These are phyloP conservation scores for Lepus oiostolus DNA, from an alignment of 2,797 vertebrate genomes.

Conservation along the genomic window DNA sequence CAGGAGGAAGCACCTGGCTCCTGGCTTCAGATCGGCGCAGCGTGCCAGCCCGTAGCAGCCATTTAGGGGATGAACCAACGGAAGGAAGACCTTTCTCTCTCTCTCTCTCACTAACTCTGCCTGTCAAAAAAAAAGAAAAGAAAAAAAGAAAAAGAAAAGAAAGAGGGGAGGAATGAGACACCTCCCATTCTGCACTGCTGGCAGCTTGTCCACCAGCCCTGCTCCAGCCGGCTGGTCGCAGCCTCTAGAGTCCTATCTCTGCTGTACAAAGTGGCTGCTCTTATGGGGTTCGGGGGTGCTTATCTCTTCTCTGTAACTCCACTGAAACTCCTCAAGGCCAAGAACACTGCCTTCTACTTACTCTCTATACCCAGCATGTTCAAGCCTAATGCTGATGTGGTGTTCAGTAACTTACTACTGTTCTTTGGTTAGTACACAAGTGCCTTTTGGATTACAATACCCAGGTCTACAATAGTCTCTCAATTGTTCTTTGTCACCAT, in stretches of 20 bases:
- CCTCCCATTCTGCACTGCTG: not conserved
- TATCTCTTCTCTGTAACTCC: not conserved
- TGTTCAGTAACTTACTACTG: not conserved
- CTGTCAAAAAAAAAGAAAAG: too few species aligned
- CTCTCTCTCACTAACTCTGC: too few species aligned
- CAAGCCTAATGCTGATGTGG: not conserved
- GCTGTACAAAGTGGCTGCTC: not conserved
- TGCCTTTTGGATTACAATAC: not conserved
- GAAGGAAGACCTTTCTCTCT: too few species aligned
- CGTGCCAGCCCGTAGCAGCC: too few species aligned
- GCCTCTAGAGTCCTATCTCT: not conserved
- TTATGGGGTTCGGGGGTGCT: not conserved
- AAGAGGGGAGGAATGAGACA: too few species aligned
- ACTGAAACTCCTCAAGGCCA: not conserved
- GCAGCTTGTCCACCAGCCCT: not conserved
- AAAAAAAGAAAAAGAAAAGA: not conserved
- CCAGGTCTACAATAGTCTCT: not conserved
- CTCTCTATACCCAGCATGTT: not conserved
- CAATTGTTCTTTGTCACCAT: not conserved
- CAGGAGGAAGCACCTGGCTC: too few species aligned
- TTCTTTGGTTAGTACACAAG: not conserved
- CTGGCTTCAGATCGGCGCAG: too few species aligned
- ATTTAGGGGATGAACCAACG: too few species aligned
- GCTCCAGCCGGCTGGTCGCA: not conserved
- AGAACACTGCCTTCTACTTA: not conserved